Evolutionary conservation across 2,888 invertebrate genomes (phyloP), one percentile per base, ranked within the genome.

Genomic region (Beris morrisii): DNA sequence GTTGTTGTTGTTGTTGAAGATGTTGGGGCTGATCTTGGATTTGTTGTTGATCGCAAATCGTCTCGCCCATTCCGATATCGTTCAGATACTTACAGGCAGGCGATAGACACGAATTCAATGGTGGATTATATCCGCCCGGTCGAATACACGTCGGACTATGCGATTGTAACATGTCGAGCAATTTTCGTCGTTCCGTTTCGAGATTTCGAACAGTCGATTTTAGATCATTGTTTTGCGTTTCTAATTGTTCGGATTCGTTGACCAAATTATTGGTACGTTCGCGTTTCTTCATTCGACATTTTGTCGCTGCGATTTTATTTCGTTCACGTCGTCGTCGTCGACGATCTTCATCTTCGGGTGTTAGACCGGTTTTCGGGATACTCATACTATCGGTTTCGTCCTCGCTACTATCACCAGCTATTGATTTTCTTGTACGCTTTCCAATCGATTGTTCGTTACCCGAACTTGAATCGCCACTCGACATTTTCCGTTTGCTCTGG

Each of bases 241-340:
- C 93, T 69, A 94, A 81, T 59, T 88, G 87, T 80, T 93, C 93
- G 61, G 93, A 92, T 82, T 95, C 94, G 70, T 88, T 88, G 72
- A 93, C 90, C 72, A 95, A 82, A 76, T 93, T 93, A 73, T 89
- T 88, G 2, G 93, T 94, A 71, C 92, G 87, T 77, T 94, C 93
- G 46, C 95, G 89, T 79, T 95, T 95, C 85, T 95, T 95, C 84
- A 95, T 86, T 72, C 95, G 87, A 78, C 95, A 95, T 80, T 95
- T 95, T 11, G 95, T 95, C 67, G 95, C 95, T 61, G 95, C 95
- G 71, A 95, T 92, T 83, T 95, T 95, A 81, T 95, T 95, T 73
- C 95, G 85, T 81, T 95, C 95, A 74, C 95, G 87, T 75, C 95
- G 84, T 66, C 93, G 85, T 68, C 91, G 84, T 66, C 95, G 85